phyloP scores from a whole-genome alignment of 2,113 vertebrate species.

The Brachirus orientalis region DNA sequence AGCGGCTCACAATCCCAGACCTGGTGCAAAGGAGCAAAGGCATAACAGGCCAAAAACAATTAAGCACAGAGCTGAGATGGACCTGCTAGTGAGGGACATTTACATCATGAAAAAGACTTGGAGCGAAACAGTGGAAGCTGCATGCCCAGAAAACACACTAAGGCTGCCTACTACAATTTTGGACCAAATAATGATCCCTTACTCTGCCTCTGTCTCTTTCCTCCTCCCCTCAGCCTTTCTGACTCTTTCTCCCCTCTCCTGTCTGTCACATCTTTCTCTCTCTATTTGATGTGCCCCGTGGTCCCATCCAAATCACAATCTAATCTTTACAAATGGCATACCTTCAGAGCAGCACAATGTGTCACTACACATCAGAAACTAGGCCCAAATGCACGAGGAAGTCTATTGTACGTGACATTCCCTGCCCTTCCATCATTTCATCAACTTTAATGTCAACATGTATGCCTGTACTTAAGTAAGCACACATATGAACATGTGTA shows the following conservation, averaged over 20 bases:
- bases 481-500: neutral
- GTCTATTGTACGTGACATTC: constrained; percentile 44
- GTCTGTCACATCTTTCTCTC: too few relatives aligned
- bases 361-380: constrained; percentile 54
- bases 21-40: constrained; percentile 29
- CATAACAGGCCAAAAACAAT: constrained; percentile 71
- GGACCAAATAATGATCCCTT: constrained; percentile 64
- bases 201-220: constrained; percentile 11
- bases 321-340: constrained; percentile 60
- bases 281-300: constrained; percentile 21
- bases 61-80: constrained; percentile 50
- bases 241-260: neutral
- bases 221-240: constrained; percentile 3
- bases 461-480: constrained; percentile 18
- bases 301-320: constrained; percentile 52
- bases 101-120: constrained; percentile 71
- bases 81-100: constrained; percentile 63
- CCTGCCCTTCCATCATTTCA: constrained; percentile 34
- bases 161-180: constrained; percentile 38
- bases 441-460: constrained; percentile 62
- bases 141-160: constrained; percentile 56
- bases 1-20: neutral
- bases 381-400: constrained; percentile 12
- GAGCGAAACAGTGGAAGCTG: constrained; percentile 35
- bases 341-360: constrained; percentile 43